Conservation (phyloP, 2,888 invertebrate genomes). For the Erebia palarica region DNA sequence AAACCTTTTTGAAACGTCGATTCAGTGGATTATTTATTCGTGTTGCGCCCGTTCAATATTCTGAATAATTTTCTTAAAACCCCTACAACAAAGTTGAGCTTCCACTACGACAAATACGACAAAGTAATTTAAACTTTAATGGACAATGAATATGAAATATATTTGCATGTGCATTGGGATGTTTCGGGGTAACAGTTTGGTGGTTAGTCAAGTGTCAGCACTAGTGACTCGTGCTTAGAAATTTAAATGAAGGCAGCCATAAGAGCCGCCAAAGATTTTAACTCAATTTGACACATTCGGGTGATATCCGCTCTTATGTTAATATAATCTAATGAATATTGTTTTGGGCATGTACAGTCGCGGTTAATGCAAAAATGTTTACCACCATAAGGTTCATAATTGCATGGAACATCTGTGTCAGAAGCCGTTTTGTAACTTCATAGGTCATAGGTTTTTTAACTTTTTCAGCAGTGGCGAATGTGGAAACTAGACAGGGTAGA, state of each 20-base stretch:
- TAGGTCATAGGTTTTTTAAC: too few species aligned
- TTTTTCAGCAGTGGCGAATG: too few species aligned
- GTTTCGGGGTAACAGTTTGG: background rate
- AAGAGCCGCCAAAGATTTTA: conserved; percentile 18
- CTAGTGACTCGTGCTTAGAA: conserved; percentile 41
- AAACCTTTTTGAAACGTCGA: conserved; percentile 28
- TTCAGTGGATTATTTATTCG: conserved; percentile 37
- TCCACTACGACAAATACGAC: background rate
- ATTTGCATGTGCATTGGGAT: background rate
- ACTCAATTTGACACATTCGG: conserved; percentile 13
- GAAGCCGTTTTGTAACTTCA: too few species aligned
- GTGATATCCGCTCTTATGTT: background rate
- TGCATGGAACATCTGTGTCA: too few species aligned
- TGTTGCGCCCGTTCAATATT: conserved; percentile 41
- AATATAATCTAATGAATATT: background rate
- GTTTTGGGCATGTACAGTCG: too few species aligned
- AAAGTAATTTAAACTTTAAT: conserved; percentile 8
- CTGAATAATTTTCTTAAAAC: conserved; percentile 45
- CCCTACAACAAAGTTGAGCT: conserved; percentile 9
- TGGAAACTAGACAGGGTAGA: too few species aligned
- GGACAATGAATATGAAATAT: background rate
- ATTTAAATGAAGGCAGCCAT: conserved; percentile 43
- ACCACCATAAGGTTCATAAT: too few species aligned
- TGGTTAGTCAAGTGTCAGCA: conserved; percentile 28
- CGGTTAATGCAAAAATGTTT: too few species aligned